Percentiles rank a stretch among this genome's conserved stretches.
These are phyloP conservation scores for human DNA, from an alignment of 2,113 vertebrate genomes.

Conservation along the genomic window DNA sequence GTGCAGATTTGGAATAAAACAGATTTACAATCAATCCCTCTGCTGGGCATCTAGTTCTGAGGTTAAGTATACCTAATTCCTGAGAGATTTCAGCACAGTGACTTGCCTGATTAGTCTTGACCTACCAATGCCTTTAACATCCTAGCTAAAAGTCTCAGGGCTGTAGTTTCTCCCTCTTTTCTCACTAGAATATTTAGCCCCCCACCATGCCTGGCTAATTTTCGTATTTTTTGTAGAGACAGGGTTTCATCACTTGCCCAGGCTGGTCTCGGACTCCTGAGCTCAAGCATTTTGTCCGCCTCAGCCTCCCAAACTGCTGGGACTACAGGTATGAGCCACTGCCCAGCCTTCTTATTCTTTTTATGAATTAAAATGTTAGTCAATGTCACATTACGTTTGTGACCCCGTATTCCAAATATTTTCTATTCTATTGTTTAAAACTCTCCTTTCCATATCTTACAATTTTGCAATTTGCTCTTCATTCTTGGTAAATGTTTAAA, in stretches of 20 bases:
- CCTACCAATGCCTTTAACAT: background rate
- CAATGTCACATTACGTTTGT: background rate
- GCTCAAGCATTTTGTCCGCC: too few relatives aligned
- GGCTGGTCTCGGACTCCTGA: too few relatives aligned
- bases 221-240: too few relatives aligned
- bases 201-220: too few relatives aligned
- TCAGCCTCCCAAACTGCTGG: too few relatives aligned
- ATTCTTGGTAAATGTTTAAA: background rate
- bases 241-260: too few relatives aligned
- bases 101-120: background rate
- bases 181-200: background rate
- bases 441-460: background rate
- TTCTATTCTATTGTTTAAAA: background rate
- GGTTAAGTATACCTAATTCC: background rate
- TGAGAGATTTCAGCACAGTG: background rate
- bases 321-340: too few relatives aligned
- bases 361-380: background rate
- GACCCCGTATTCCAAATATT: background rate
- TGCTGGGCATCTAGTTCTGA: background rate
- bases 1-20: background rate
- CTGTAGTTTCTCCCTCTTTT: background rate
- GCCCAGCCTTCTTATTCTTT: background rate
- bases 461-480: background rate
- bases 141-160: background rate
- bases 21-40: background rate